phyloP scores from a whole-genome alignment of 2,797 vertebrate species.

The Ceryle rudis region DNA sequence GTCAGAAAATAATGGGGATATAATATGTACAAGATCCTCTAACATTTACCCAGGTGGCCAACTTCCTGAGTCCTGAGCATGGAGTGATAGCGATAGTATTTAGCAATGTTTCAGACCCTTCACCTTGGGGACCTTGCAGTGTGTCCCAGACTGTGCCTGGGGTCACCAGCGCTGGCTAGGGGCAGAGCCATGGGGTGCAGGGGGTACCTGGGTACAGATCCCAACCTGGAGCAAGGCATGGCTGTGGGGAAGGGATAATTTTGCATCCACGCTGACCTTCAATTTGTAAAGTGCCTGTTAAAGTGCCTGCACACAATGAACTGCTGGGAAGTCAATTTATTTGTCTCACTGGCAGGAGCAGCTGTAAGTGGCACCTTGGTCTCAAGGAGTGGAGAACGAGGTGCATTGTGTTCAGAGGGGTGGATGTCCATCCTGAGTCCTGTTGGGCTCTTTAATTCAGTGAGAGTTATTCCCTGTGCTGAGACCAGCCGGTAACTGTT shows the following conservation, averaged over 20 bases:
- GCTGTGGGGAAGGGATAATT: background rate
- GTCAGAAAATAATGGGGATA: conserved; percentile 73
- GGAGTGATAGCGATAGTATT: conserved; percentile 14
- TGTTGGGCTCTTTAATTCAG: background rate
- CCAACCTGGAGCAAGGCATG: accelerated
- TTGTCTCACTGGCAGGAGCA: background rate
- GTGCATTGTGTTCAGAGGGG: background rate
- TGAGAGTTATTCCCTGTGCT: background rate
- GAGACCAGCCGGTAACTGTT: background rate
- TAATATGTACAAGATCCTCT: conserved; percentile 71
- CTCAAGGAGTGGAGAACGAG: accelerated
- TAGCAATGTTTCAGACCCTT: background rate
- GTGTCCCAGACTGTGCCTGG: accelerated
- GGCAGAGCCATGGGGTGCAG: background rate
- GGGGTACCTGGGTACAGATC: background rate
- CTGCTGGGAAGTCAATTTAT: background rate
- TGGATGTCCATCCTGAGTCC: accelerated
- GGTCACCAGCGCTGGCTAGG: background rate
- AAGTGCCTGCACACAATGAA: accelerated
- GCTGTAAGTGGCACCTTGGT: background rate
- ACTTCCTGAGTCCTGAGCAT: conserved; percentile 56
- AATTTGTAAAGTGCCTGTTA: background rate
- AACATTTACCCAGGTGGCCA: conserved; percentile 76
- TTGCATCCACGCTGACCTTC: background rate
- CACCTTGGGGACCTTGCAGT: accelerated